Percentiles rank a stretch among this genome's conserved stretches.
These are phyloP conservation scores for Propithecus perrieri DNA, from an alignment of 2,797 vertebrate genomes.

Conservation along the genomic window DNA sequence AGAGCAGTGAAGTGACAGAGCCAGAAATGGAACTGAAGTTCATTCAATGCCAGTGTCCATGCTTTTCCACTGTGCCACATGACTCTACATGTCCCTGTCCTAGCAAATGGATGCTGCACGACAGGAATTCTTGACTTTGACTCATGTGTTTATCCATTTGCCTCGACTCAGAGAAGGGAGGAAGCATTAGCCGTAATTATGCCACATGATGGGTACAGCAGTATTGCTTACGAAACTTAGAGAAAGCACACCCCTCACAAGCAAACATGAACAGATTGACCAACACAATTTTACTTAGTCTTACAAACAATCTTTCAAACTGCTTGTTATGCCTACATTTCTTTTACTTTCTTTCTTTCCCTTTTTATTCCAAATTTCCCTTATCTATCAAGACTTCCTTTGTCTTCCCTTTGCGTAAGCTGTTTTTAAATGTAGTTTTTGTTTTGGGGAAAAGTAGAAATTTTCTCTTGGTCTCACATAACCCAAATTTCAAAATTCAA, in stretches of 20 bases:
- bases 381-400: neutral
- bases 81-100: neutral
- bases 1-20: neutral
- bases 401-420: neutral
- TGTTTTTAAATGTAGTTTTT: neutral
- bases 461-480: neutral
- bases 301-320: neutral
- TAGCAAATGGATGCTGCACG: neutral
- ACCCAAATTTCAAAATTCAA: conserved; percentile 23
- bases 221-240: neutral
- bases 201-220: neutral
- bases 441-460: neutral
- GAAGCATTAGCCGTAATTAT: neutral
- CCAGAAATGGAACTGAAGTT: neutral
- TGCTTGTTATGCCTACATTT: neutral
- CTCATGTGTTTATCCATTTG: neutral
- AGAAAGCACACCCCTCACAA: neutral
- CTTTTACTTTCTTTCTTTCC: neutral
- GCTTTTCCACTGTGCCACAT: neutral
- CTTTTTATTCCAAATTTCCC: neutral
- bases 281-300: neutral
- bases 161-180: neutral
- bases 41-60: fast-evolving
- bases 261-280: neutral
- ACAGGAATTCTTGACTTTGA: neutral